phyloP scores from a whole-genome alignment of 2,888 invertebrate species.

The Agrypnus murinus region DNA sequence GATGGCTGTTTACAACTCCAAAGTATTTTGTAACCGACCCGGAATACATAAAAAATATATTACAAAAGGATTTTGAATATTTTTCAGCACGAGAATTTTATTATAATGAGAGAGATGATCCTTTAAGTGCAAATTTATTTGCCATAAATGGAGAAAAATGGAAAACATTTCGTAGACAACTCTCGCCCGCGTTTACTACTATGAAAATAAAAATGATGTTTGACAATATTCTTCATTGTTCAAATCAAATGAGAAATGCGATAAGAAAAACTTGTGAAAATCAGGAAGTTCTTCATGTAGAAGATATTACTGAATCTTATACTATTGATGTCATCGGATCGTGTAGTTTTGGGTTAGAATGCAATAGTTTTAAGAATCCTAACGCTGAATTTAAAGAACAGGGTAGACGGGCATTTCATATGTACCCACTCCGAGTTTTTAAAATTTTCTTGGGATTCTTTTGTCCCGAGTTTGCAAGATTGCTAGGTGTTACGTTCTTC shows the following conservation, averaged over 20 bases:
- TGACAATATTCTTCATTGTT: not conserved
- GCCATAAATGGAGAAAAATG: constrained; percentile 73
- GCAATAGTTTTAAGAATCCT: too few relatives aligned
- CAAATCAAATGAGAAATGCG: not conserved
- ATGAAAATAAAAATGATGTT: not conserved
- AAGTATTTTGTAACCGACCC: constrained; percentile 45
- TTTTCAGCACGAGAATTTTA: constrained; percentile 77
- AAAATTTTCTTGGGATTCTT: too few relatives aligned
- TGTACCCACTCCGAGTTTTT: not conserved
- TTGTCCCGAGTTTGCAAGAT: too few relatives aligned
- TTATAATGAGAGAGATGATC: constrained; percentile 74
- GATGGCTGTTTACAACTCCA: constrained; percentile 37
- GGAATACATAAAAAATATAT: constrained; percentile 65
- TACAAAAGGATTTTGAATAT: constrained; percentile 75
- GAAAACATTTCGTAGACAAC: constrained; percentile 75
- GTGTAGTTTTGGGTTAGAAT: not conserved
- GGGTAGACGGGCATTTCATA: not conserved
- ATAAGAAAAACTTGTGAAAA: not conserved
- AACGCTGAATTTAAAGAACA: not conserved
- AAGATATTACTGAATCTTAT: not conserved
- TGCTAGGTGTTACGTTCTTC: too few relatives aligned
- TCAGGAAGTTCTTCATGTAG: not conserved
- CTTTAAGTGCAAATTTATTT: constrained; percentile 74
- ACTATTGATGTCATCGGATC: not conserved
- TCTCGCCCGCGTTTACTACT: constrained; percentile 60